Conservation (phyloP, 2,888 invertebrate genomes). For the Aphodius sticticus region DNA sequence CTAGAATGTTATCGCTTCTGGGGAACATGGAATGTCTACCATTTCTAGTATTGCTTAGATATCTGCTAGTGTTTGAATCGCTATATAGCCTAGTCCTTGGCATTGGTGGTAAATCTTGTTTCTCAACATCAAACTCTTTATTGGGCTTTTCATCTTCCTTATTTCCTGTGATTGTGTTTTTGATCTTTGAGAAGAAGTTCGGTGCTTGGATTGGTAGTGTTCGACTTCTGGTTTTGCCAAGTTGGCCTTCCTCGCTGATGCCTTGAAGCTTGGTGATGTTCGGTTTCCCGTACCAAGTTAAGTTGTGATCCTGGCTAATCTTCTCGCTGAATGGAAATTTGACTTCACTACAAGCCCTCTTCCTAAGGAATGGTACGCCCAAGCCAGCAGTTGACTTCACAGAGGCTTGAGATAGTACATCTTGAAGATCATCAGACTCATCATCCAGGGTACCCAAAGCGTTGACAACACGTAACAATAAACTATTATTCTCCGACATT, state of each 20-base stretch:
- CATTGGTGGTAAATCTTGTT: constrained; percentile 48
- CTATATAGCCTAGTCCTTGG: constrained; percentile 60
- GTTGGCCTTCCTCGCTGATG: constrained; percentile 50
- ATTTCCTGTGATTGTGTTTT: constrained; percentile 44
- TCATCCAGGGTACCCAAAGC: constrained; percentile 71
- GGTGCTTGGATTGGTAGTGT: constrained; percentile 40
- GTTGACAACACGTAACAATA: constrained; percentile 79
- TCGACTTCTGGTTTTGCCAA: constrained; percentile 42
- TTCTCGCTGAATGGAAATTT: constrained; percentile 56
- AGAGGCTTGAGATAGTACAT: constrained; percentile 73
- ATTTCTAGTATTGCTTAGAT: constrained; percentile 43
- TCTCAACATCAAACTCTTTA: constrained; percentile 49
- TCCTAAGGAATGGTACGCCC: constrained; percentile 60
- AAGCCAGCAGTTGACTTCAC: constrained; percentile 52
- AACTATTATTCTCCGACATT: constrained; percentile 74
- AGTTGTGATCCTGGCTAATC: constrained; percentile 55
- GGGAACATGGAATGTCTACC: constrained; percentile 45
- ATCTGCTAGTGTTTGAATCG: constrained; percentile 39
- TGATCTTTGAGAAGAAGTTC: constrained; percentile 46
- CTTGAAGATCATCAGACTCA: constrained; percentile 67
- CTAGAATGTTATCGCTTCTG: constrained; percentile 67
- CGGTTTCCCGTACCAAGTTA: constrained; percentile 75
- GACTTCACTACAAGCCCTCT: constrained; percentile 70
- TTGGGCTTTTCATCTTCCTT: constrained; percentile 39
- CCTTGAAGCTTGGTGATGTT: constrained; percentile 68